Conservation (phyloP, 1,140 invertebrate species). For the Gryon sp. region DNA sequence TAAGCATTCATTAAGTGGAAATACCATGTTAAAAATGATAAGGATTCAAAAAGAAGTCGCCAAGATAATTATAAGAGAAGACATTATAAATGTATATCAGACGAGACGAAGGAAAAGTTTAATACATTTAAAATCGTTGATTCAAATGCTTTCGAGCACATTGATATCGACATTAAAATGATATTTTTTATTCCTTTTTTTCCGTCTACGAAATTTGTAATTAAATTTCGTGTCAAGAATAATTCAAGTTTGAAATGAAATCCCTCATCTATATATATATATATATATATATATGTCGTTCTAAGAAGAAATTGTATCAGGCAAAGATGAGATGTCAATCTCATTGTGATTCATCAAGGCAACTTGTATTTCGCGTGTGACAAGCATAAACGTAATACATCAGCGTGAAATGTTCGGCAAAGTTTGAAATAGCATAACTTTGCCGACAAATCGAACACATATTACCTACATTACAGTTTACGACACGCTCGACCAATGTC, state of each 20-base stretch:
- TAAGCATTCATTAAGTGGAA: slow-evolving; percentile 45
- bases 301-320: slow-evolving; percentile 50
- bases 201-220: slow-evolving; percentile 19
- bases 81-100: slow-evolving; percentile 19
- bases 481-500: slow-evolving; percentile 33
- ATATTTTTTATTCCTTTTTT: slow-evolving; percentile 9
- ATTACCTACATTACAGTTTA: slow-evolving; percentile 28
- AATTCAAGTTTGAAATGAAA: slow-evolving; percentile 20
- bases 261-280: background rate
- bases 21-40: slow-evolving; percentile 13
- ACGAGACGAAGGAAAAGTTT: background rate
- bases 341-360: slow-evolving; percentile 57
- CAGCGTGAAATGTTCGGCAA: slow-evolving; percentile 50
- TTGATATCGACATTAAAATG: slow-evolving; percentile 12
- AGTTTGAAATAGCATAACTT: slow-evolving; percentile 62
- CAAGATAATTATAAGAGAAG: slow-evolving; percentile 20
- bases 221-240: slow-evolving; percentile 26
- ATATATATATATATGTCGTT: background rate
- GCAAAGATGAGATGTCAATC: slow-evolving; percentile 58
- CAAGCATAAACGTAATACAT: slow-evolving; percentile 61
- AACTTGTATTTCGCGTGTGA: slow-evolving; percentile 59
- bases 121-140: slow-evolving; percentile 6
- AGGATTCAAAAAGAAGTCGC: slow-evolving; percentile 18
- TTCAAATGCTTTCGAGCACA: background rate
- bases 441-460: slow-evolving; percentile 44